Evolutionary conservation across 2,888 invertebrate genomes (phyloP), one percentile per base, ranked within the genome.

Genomic region (Eupelmus urozonus): DNA sequence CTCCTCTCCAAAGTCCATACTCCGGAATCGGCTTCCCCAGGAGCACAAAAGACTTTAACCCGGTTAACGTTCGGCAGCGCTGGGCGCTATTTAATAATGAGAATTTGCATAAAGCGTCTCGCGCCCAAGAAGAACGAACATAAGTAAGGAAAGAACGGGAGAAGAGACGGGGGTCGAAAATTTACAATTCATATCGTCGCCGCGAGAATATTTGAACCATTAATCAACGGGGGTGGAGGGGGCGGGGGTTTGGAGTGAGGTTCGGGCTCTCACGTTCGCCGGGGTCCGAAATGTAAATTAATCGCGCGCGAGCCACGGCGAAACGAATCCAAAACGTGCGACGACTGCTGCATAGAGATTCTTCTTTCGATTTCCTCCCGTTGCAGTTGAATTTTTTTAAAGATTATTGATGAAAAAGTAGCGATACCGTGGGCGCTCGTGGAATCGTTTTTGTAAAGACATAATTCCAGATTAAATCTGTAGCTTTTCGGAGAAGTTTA

Each of bases 181-280:
- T 87, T 87, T 87, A 86, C 87, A 87, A 87, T 87, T 87, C 86
- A 87, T 87, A 87, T 85, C 84, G 83, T 81, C 81, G 80, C 82
- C 78, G 82, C 80, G 85, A 34, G 79, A 86, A 87, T 87, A 87
- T 87, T 87, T 85, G 85, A 86, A 81, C 85, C 86, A 87, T 87
- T 87, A 87, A 87, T 87, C 87, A 87, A 86, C 85, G 81, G 82
- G 80, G 74, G n/a, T n/a, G n/a, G n/a, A n/a, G n/a, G n/a, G n/a
- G n/a, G n/a, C n/a, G n/a, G n/a, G n/a, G n/a, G n/a, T n/a, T n/a
- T n/a, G n/a, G n/a, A n/a, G n/a, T n/a, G n/a, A n/a, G n/a, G 11
- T 25, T 72, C 78, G 60, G 51, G 27, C 20, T 51, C 27, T 25
- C 42, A 45, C 2, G 49, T 49, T 27, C 49, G 29, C 29, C 49